Evolutionary conservation across 2,797 vertebrate genomes (phyloP).

Genomic region (Phalloptychus januarius): DNA sequence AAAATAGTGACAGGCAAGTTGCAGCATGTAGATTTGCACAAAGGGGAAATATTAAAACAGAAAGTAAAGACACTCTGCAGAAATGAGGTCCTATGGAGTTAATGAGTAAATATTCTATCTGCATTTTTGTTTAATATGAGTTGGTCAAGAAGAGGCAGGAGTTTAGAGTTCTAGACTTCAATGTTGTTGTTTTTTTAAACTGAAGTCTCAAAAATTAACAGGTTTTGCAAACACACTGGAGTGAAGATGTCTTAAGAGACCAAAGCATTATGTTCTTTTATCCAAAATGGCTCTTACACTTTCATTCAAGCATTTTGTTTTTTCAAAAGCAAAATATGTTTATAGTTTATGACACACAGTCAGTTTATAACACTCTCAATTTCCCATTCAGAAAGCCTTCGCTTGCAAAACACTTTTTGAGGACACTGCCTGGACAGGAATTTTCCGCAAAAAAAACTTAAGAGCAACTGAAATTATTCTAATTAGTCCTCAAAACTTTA

Average conservation of each 20-base stretch:
- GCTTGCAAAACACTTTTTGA: not conserved
- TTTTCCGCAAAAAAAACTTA: constrained; percentile 4
- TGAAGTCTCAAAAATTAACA: not conserved
- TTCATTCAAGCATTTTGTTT: not conserved
- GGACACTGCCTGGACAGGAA: not conserved
- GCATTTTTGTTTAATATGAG: not conserved
- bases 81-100: not conserved
- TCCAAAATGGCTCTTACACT: not conserved
- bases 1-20: not conserved
- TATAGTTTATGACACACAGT: not conserved
- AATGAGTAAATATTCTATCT: not conserved
- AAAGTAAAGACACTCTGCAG: not conserved
- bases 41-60: not conserved
- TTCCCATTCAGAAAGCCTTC: not conserved
- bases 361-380: not conserved
- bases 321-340: not conserved
- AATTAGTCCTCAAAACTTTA: constrained; percentile 11
- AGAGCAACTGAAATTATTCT: constrained; percentile 36
- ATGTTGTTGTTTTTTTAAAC: not conserved
- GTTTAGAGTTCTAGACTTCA: not conserved
- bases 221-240: not conserved
- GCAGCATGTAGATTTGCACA: not conserved
- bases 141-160: not conserved
- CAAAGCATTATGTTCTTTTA: not conserved
- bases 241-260: not conserved